Evolutionary conservation across 1,140 invertebrate genomes (phyloP).

Genomic region (Drosophila ficusphila): DNA sequence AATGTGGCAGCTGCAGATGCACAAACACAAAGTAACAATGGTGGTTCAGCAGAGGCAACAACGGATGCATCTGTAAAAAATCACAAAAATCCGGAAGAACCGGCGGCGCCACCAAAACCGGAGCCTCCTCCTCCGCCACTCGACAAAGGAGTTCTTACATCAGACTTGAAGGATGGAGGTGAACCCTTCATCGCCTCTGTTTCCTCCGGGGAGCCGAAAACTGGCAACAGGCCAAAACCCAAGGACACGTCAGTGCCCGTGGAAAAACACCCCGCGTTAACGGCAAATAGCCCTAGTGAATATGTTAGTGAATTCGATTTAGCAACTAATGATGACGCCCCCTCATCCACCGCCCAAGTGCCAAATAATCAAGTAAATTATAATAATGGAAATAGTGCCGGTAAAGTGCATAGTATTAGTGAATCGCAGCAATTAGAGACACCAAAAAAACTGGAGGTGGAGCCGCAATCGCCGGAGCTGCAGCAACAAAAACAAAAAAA

Average conservation of each 20-base stretch:
- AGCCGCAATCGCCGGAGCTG: background rate
- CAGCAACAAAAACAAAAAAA: conserved; percentile 15
- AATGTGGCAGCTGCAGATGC: conserved; percentile 67
- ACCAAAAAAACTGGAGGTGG: conserved; percentile 10
- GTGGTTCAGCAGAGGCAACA: conserved; percentile 1
- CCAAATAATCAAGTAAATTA: conserved; percentile 73
- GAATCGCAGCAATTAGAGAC: conserved; percentile 42
- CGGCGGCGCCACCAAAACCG: conserved; percentile 25
- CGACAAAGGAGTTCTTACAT: conserved; percentile 9
- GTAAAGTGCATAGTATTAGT: conserved; percentile 35
- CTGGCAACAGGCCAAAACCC: conserved; percentile 53
- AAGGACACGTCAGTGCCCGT: conserved; percentile 68
- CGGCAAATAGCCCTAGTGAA: conserved; percentile 62
- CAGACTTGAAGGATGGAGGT: conserved; percentile 10
- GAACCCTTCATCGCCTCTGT: conserved; percentile 5
- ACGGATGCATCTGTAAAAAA: background rate
- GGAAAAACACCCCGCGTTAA: background rate
- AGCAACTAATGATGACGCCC: conserved; percentile 31
- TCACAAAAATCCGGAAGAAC: background rate
- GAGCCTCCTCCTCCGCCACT: conserved; percentile 12
- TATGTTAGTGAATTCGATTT: conserved; percentile 52
- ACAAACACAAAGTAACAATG: background rate
- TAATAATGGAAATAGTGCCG: conserved; percentile 26
- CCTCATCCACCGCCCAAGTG: conserved; percentile 53
- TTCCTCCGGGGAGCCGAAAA: conserved; percentile 13